A percentile compares a stretch with the other conserved stretches of the same genome.
Evolutionary conservation across 2,888 invertebrate genomes (phyloP).

Genomic region (Heteromurus nitidus): DNA sequence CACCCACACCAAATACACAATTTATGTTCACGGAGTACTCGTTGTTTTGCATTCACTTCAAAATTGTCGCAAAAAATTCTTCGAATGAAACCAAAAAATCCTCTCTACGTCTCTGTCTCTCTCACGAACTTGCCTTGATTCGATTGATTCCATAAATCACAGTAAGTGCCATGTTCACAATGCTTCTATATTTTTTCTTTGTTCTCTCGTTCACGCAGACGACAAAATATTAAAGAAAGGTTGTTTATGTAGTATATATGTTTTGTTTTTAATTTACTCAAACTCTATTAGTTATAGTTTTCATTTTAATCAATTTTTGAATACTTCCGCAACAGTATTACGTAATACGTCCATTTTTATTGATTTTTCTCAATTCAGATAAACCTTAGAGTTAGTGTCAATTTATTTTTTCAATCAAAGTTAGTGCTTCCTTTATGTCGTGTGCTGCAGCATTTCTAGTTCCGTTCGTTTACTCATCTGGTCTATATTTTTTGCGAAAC

Average conservation of each 20-base stretch:
- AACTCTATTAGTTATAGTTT: background rate
- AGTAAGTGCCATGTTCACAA: constrained; percentile 66
- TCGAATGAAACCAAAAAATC: constrained; percentile 41
- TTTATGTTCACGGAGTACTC: too few relatives aligned
- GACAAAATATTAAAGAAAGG: background rate
- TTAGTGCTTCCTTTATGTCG: constrained; percentile 55
- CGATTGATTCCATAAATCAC: constrained; percentile 55
- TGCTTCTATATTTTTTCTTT: constrained; percentile 44
- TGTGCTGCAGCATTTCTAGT: constrained; percentile 13
- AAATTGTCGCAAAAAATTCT: background rate
- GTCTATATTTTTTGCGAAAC: background rate
- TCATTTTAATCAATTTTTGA: too few relatives aligned
- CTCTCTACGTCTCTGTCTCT: constrained; percentile 34
- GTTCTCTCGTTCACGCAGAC: constrained; percentile 29
- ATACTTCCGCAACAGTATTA: too few relatives aligned
- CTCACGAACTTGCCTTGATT: constrained; percentile 54
- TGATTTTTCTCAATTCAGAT: constrained; percentile 18
- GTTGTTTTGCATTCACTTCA: background rate
- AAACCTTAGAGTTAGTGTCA: too few relatives aligned
- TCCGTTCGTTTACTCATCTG: background rate
- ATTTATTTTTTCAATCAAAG: constrained; percentile 5
- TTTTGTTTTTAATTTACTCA: constrained; percentile 7
- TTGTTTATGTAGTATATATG: too few relatives aligned
- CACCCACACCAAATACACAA: constrained; percentile 32
- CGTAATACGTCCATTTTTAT: background rate